A percentile compares a stretch with the other conserved stretches of the same genome.
Conservation (phyloP, 1,140 invertebrate genomes). For the Littorina saxatilis region DNA sequence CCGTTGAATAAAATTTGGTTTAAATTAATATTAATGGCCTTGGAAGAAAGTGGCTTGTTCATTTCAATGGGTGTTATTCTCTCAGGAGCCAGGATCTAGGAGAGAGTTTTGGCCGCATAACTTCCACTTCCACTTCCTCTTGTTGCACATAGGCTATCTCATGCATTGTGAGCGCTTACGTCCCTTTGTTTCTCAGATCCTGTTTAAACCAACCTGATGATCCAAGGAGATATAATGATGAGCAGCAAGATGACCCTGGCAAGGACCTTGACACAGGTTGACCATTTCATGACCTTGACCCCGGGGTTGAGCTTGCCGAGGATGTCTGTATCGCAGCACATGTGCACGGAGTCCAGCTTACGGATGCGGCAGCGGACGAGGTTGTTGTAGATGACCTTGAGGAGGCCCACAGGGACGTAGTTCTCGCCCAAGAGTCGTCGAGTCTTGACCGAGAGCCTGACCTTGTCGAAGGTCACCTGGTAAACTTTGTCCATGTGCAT, state of each 20-base stretch:
- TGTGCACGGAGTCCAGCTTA: constrained; percentile 27
- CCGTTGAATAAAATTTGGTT: too few species aligned
- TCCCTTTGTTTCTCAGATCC: too few species aligned
- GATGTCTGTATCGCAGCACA: constrained; percentile 34
- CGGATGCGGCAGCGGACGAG: constrained; percentile 57
- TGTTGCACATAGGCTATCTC: too few species aligned
- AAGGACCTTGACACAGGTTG: constrained; percentile 38
- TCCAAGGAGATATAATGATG: constrained; percentile 48
- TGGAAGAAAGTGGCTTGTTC: too few species aligned
- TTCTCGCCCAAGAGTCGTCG: constrained; percentile 48
- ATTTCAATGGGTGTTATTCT: too few species aligned
- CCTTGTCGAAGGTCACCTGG: constrained; percentile 35
- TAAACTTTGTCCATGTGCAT: constrained; percentile 41
- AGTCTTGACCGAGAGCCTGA: constrained; percentile 47
- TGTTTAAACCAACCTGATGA: too few species aligned
- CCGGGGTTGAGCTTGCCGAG: constrained; percentile 40
- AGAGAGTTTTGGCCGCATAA: too few species aligned
- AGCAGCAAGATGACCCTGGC: constrained; percentile 40
- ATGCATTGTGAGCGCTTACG: too few species aligned
- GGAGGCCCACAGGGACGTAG: constrained; percentile 52
- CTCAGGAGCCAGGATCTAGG: too few species aligned
- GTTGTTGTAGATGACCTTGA: constrained; percentile 51
- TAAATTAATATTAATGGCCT: too few species aligned
- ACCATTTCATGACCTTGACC: constrained; percentile 45
- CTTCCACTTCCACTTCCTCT: too few species aligned